Percentiles rank a stretch among this genome's conserved stretches.
phyloP scores from a whole-genome alignment of 2,113 vertebrate species.

The Rhynchomys soricoides region DNA sequence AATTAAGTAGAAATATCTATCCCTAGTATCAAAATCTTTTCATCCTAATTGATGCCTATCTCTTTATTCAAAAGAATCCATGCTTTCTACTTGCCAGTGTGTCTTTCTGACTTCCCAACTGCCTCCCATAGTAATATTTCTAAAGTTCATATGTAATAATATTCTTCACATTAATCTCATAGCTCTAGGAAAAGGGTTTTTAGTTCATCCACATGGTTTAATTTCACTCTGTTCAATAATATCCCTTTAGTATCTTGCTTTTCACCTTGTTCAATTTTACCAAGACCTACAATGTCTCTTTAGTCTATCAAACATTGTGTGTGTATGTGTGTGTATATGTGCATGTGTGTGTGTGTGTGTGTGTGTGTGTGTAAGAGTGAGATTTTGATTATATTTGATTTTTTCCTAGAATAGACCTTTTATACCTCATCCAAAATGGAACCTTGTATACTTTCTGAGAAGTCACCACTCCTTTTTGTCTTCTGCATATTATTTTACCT shows the following conservation, averaged over 20 bases:
- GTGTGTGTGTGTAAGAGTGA: neutral
- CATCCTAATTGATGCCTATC: neutral
- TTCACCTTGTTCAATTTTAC: neutral
- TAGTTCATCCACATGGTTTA: neutral
- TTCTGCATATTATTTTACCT: neutral
- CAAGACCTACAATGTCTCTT: neutral
- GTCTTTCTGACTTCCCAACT: neutral
- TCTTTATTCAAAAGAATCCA: neutral
- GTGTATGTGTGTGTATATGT: neutral
- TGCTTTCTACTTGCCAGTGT: neutral
- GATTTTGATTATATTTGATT: neutral
- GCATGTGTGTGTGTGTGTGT: neutral
- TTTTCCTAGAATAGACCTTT: neutral
- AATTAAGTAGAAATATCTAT: constrained; percentile 13
- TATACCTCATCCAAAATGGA: neutral
- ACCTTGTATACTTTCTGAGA: neutral
- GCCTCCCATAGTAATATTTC: neutral
- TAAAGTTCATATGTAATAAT: neutral
- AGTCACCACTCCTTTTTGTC: neutral
- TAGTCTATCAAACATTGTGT: neutral
- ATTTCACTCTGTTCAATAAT: neutral
- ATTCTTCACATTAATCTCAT: neutral
- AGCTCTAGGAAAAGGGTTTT: neutral
- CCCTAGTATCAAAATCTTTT: neutral
- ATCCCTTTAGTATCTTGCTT: constrained; percentile 1